Evolutionary conservation across 2,113 vertebrate genomes (phyloP).

Genomic region (Hemiscyllium ocellatum): DNA sequence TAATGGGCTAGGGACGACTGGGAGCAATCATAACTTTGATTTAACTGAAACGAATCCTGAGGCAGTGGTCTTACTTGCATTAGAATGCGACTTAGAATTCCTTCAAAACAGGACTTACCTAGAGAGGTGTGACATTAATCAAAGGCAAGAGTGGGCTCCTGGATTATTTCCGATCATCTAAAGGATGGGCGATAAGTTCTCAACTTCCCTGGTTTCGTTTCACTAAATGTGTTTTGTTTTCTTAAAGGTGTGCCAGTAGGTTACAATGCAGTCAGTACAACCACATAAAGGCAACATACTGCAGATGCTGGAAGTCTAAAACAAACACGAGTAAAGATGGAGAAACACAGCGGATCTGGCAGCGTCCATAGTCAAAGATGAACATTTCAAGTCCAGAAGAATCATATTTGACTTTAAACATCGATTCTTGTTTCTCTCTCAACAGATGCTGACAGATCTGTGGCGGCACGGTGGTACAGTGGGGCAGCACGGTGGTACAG

Average conservation of each 20-base stretch:
- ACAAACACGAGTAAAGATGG: no score
- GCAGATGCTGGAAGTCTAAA: no score
- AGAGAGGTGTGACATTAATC: background rate
- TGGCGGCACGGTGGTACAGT: no score
- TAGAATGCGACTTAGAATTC: background rate
- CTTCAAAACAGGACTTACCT: background rate
- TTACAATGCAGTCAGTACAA: background rate
- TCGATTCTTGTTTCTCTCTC: no score
- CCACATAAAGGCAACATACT: background rate
- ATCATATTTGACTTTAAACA: no score
- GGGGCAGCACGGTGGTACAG: no score
- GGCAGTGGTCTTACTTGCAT: background rate
- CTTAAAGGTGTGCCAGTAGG: no score
- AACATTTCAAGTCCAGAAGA: no score
- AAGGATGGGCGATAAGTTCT: background rate
- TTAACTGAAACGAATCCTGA: background rate
- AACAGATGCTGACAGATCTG: no score
- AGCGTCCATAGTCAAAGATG: no score
- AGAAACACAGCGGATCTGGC: no score
- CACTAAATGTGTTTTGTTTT: background rate
- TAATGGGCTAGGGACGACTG: background rate
- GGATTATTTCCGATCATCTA: background rate
- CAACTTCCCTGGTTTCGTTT: background rate
- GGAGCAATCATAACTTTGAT: background rate
- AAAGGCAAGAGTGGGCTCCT: background rate